These are phyloP conservation scores for Drosophila bocqueti DNA, from an alignment of 1,140 invertebrate species.

Conservation along the genomic window DNA sequence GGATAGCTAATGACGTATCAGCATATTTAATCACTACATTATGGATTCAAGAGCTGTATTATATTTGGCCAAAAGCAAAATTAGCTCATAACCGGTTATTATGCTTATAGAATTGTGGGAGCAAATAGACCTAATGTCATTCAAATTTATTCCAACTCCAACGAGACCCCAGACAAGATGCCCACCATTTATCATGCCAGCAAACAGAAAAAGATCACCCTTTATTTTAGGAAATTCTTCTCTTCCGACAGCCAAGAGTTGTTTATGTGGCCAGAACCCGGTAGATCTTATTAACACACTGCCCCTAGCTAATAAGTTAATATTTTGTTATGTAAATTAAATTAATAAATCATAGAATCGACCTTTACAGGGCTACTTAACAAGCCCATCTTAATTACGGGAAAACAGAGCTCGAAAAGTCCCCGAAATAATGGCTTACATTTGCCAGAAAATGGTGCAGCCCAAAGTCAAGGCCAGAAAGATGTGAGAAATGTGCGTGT, in stretches of 20 bases:
- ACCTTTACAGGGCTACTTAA: slow-evolving; percentile 50
- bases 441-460: slow-evolving; percentile 29
- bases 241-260: slow-evolving; percentile 41
- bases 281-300: slow-evolving; percentile 20
- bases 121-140: slow-evolving; percentile 8
- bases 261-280: slow-evolving; percentile 27
- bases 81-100: slow-evolving; percentile 24
- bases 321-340: slow-evolving; percentile 29
- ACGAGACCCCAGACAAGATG: slow-evolving; percentile 1
- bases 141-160: slow-evolving; percentile 23
- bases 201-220: slow-evolving; percentile 7
- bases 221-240: slow-evolving; percentile 9
- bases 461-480: slow-evolving; percentile 60
- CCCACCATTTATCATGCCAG: slow-evolving; percentile 4
- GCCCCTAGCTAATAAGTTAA: neutral
- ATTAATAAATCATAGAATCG: slow-evolving; percentile 43
- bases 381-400: slow-evolving; percentile 49
- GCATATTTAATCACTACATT: slow-evolving; percentile 21
- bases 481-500: slow-evolving; percentile 10
- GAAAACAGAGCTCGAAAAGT: slow-evolving; percentile 1
- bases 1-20: slow-evolving; percentile 17
- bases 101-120: slow-evolving; percentile 33
- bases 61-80: slow-evolving; percentile 15
- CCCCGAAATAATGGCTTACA: slow-evolving; percentile 19
- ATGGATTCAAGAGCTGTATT: slow-evolving; percentile 22